Percentiles rank a stretch among this genome's conserved stretches.
phyloP scores from a whole-genome alignment of 1,140 invertebrate species.

The Gyrodactylus bullatarudis region DNA sequence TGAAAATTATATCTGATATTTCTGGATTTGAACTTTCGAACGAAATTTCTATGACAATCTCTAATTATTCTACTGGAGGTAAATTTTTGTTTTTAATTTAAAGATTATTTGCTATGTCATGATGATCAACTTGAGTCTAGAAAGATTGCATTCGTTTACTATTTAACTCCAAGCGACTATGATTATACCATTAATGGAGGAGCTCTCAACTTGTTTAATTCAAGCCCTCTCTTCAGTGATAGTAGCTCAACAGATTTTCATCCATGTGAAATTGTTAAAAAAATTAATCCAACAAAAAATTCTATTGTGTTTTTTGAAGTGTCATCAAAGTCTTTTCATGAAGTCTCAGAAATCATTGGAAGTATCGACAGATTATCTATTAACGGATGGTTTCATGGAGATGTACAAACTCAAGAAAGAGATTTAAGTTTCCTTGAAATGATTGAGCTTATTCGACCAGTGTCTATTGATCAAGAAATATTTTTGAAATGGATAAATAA shows the following conservation, averaged over 20 bases:
- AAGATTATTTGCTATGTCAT: conserved; percentile 4
- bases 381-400: conserved; percentile 3
- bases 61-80: background rate
- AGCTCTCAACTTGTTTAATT: background rate
- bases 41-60: background rate
- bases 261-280: background rate
- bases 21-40: background rate
- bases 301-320: conserved; percentile 4
- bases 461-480: background rate
- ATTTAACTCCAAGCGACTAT: background rate
- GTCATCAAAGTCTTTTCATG: background rate
- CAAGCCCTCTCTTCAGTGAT: background rate
- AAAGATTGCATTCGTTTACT: background rate
- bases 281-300: background rate
- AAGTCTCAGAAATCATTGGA: background rate
- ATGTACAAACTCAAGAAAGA: background rate
- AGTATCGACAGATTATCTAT: background rate
- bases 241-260: background rate
- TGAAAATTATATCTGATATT: background rate
- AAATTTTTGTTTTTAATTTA: background rate
- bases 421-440: background rate
- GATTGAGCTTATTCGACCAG: background rate
- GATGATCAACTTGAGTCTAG: conserved; percentile 2
- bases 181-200: background rate
- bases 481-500: background rate